These are phyloP conservation scores for Euleptes europaea DNA, from an alignment of 2,113 vertebrate species.

Conservation along the genomic window DNA sequence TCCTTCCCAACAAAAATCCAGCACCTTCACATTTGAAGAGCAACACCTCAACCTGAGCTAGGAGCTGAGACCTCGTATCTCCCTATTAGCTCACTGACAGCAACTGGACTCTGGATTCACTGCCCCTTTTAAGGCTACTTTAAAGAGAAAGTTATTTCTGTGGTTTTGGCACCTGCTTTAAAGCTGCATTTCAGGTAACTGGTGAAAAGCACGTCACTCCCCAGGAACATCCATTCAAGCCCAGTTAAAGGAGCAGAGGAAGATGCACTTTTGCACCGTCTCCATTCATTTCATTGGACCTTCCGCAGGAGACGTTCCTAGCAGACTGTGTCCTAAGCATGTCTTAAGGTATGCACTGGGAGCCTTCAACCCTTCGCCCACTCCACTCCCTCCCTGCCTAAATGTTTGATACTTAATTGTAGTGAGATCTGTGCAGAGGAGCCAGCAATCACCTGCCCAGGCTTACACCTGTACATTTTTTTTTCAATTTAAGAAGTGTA, in stretches of 20 bases:
- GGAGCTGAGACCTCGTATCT: not conserved
- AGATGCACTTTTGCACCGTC: not conserved
- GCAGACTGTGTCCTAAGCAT: not conserved
- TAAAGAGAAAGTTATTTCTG: not conserved
- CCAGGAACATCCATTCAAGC: not conserved
- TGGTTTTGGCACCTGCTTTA: not conserved
- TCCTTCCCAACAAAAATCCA: not conserved
- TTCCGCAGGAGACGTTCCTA: not conserved
- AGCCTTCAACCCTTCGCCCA: constrained; percentile 68
- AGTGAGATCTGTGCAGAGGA: constrained; percentile 64
- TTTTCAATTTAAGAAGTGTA: not conserved
- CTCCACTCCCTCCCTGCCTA: not conserved
- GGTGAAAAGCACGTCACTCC: not conserved
- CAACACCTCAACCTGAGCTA: not conserved
- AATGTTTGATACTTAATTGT: not conserved
- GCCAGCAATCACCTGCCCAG: constrained; percentile 34
- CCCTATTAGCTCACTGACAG: constrained; percentile 23
- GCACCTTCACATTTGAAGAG: not conserved
- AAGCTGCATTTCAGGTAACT: constrained; percentile 28
- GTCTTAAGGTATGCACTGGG: constrained; percentile 57
- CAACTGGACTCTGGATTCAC: not conserved
- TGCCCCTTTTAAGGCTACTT: not conserved
- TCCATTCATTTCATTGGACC: not conserved
- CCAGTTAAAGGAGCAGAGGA: not conserved
- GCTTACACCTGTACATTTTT: not conserved